Percentiles rank a stretch among this genome's conserved stretches.
phyloP scores from a whole-genome alignment of 2,797 vertebrate genomes.

The Acrocephalus scirpaceus region DNA sequence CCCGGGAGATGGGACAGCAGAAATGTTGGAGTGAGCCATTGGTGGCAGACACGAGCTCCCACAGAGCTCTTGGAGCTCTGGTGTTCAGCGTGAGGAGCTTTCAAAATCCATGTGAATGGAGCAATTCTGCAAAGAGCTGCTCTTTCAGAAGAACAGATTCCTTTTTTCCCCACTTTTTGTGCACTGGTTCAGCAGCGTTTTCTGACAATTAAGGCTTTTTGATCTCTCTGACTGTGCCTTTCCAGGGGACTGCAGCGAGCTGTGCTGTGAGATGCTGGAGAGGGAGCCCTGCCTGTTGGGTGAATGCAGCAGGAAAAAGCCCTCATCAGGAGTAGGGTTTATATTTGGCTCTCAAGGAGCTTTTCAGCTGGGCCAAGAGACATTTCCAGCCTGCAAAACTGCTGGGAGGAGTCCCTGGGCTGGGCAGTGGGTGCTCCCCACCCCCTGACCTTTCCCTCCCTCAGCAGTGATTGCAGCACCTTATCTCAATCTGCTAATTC shows the following conservation, averaged over 20 bases:
- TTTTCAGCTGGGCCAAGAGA: neutral
- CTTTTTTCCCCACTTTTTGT: too few relatives aligned
- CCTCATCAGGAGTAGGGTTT: neutral
- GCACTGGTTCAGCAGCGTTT: neutral
- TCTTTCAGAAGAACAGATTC: neutral
- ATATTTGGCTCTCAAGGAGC: neutral
- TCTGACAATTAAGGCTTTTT: neutral
- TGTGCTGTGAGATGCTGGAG: neutral
- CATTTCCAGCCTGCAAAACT: neutral
- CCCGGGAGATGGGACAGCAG: neutral
- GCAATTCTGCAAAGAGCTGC: neutral
- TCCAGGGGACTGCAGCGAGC: neutral
- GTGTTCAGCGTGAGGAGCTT: neutral
- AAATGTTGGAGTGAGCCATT: neutral
- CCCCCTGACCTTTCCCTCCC: neutral
- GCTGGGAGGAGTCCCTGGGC: neutral
- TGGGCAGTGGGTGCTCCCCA: neutral
- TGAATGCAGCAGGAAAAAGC: neutral
- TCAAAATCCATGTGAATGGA: neutral
- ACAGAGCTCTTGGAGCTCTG: neutral
- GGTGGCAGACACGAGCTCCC: neutral
- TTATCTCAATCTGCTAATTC: neutral
- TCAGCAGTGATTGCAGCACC: neutral
- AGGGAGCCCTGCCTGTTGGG: neutral
- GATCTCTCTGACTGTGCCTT: neutral